phyloP scores from a whole-genome alignment of 2,113 vertebrate genomes.

The Corythoichthys intestinalis region DNA sequence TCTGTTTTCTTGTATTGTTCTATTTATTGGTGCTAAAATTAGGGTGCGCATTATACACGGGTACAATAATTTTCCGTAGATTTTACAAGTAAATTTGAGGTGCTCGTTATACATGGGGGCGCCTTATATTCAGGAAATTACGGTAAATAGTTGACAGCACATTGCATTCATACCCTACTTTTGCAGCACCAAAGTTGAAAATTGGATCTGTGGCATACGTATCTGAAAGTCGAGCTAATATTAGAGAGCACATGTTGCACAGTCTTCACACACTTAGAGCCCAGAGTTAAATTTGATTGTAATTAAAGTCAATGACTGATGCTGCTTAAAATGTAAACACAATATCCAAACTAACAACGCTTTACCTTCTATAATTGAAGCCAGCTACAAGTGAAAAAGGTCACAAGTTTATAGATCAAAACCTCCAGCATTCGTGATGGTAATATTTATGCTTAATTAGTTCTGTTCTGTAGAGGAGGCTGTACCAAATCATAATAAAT shows the following conservation, averaged over 20 bases:
- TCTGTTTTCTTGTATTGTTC: too few relatives aligned
- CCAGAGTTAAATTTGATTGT: not conserved
- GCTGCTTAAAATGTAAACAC: not conserved
- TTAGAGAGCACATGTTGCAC: not conserved
- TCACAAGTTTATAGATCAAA: not conserved
- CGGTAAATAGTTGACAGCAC: too few relatives aligned
- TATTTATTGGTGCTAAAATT: too few relatives aligned
- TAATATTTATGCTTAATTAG: slow-evolving; percentile 1
- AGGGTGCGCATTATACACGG: too few relatives aligned
- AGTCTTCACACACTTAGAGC: not conserved
- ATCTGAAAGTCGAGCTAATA: not conserved
- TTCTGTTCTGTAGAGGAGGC: not conserved
- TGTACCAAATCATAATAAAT: not conserved
- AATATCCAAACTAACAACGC: not conserved
- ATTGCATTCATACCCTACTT: not conserved
- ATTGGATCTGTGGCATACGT: not conserved
- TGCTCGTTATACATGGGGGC: too few relatives aligned
- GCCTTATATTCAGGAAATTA: too few relatives aligned
- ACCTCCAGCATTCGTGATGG: not conserved
- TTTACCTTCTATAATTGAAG: not conserved
- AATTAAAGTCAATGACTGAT: slow-evolving; percentile 9
- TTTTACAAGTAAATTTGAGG: too few relatives aligned
- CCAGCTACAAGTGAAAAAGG: not conserved
- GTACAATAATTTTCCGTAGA: too few relatives aligned
- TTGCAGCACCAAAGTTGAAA: slow-evolving; percentile 2